Evolutionary conservation across 2,888 invertebrate species (phyloP).

Genomic region (Tenthredo notha): DNA sequence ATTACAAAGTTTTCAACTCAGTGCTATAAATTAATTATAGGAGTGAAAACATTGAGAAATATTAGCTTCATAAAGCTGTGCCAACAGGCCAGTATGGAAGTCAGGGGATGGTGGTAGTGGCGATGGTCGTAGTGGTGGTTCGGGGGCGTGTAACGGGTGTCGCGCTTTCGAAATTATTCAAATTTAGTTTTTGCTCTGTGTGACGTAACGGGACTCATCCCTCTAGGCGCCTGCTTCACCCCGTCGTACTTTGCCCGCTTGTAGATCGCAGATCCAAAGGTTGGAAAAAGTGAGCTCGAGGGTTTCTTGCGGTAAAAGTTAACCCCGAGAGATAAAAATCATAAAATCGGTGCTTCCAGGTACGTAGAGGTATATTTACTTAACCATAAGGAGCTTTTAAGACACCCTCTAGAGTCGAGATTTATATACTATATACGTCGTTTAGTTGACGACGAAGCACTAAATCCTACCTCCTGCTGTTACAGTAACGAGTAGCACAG

Average conservation of each 20-base stretch:
- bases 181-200: conserved; percentile 35
- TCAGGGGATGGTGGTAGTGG: conserved; percentile 13
- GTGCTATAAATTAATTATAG: conserved; percentile 64
- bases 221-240: neutral
- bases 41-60: conserved; percentile 63
- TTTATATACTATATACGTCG: conserved; percentile 45
- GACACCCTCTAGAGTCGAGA: conserved; percentile 48
- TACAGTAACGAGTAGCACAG: conserved; percentile 51
- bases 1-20: conserved; percentile 62
- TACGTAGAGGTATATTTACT: neutral
- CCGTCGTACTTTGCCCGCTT: conserved; percentile 21
- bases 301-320: conserved; percentile 29
- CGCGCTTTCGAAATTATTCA: conserved; percentile 39
- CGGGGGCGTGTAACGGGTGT: conserved; percentile 42
- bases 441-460: conserved; percentile 42
- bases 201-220: conserved; percentile 29
- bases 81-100: conserved; percentile 18
- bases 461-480: conserved; percentile 52
- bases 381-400: conserved; percentile 25
- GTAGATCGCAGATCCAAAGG: conserved; percentile 13
- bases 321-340: conserved; percentile 33
- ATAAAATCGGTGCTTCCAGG: neutral
- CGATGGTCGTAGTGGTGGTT: conserved; percentile 23
- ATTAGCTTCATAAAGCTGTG: conserved; percentile 60
- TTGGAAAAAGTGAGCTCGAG: conserved; percentile 21